Base-by-base conservation (phyloP, 2,113 vertebrate species). In the Oryzias curvinotus region DNA sequence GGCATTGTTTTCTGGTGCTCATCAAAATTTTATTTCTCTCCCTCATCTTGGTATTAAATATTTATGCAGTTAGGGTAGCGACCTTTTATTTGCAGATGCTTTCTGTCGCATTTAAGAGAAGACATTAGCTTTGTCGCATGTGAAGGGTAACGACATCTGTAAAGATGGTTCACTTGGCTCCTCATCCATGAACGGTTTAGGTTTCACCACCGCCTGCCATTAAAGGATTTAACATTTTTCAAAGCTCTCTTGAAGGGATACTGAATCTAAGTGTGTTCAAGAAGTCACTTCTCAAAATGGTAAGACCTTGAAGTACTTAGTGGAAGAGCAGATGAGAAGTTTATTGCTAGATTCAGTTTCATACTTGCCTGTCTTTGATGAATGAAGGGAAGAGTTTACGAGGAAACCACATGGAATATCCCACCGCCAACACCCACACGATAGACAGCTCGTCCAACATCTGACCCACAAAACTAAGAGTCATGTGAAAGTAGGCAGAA, bases 401-500 rank as follows among this genome's bases (percentile, higher is more conserved):
- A 0, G 97, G 97, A 58, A 97, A 89, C 97, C 96, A 99, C 23
- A 94, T 61, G 5, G 92, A 71, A 47, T 98, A 98, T 13, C 91
- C 80, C 3, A 87, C 53, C 1, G 93, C 92, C 84, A 98, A 62
- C 0, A 95, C 82, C 97, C 96, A 99, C 52, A 99, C 87, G 85
- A 99, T 98, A 23, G 96, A 91, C 53, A 99, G 82, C 73, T 99
- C 97, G 0, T 98, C 97, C 82, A 98, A 69, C 86, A 99, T 90
- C 85, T 98, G 97, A 5, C 97, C 97, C 47, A 95, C 69, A 0
- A 96, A 98, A 81, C 96, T 99, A 23, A 99, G 90, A 0, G 97
- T 98, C 95, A 96, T 95, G 90, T 98, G 97, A 72, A 95, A 98
- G 72, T 99, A 99, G 0, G 78, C 75, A 4, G 96, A 99, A 87